Percentiles rank a stretch among this genome's conserved stretches.
Conservation (phyloP, 2,888 invertebrate species). For the Chesias legatella region DNA sequence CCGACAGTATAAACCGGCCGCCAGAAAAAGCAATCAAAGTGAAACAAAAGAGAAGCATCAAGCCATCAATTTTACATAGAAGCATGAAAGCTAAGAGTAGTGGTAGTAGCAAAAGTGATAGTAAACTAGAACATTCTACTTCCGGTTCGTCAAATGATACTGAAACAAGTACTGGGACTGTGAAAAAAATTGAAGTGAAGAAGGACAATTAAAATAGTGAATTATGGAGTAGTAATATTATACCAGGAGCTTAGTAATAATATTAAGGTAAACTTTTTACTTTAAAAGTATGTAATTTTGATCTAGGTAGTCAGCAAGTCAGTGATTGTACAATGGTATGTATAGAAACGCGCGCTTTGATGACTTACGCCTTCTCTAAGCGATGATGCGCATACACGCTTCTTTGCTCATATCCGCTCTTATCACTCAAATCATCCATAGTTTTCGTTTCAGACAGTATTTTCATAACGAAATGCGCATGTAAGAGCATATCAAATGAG, state of each 20-base stretch:
- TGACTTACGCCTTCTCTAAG: too few relatives aligned
- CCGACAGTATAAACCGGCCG: conserved; percentile 68
- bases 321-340: too few relatives aligned
- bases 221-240: background rate
- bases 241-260: too few relatives aligned
- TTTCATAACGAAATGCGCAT: too few relatives aligned
- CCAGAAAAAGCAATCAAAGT: conserved; percentile 67
- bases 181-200: conserved; percentile 58
- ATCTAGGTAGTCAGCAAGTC: background rate
- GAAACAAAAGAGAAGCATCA: conserved; percentile 54
- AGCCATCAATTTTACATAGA: conserved; percentile 54
- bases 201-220: conserved; percentile 17
- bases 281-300: background rate
- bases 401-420: too few relatives aligned
- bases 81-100: conserved; percentile 46
- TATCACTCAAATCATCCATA: too few relatives aligned
- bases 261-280: too few relatives aligned
- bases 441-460: too few relatives aligned
- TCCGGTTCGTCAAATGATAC: conserved; percentile 81
- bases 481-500: too few relatives aligned
- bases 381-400: too few relatives aligned
- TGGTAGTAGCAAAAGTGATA: conserved; percentile 46
- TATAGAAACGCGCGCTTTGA: too few relatives aligned
- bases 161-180: conserved; percentile 74
- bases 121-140: conserved; percentile 73